Conservation (phyloP, 2,113 vertebrate species). For the Bos taurus region DNA sequence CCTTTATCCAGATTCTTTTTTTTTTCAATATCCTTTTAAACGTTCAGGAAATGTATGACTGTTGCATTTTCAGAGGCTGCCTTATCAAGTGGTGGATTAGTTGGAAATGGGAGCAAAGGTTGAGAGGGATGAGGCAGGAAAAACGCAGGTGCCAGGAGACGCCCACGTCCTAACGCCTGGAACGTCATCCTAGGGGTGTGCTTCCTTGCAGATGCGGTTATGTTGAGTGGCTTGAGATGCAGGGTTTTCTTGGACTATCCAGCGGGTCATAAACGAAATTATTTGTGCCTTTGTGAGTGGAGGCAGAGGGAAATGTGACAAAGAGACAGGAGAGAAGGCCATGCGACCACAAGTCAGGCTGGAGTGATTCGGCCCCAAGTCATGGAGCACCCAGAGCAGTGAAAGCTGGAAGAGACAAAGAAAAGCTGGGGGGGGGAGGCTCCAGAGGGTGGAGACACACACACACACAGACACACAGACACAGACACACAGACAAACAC, state of each 20-base stretch:
- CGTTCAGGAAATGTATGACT: not conserved
- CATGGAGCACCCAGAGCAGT: not conserved
- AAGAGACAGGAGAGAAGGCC: not conserved
- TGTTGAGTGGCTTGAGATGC: not conserved
- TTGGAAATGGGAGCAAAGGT: not conserved
- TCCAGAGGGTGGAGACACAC: not conserved
- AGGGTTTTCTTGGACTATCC: no score
- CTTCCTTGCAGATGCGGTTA: not conserved
- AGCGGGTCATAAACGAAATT: not conserved
- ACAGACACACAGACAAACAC: rapidly evolving
- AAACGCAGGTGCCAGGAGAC: not conserved
- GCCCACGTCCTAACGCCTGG: not conserved
- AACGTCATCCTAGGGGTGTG: no score
- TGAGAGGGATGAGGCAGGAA: not conserved
- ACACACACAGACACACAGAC: rapidly evolving
- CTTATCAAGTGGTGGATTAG: not conserved
- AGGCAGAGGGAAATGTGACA: not conserved
- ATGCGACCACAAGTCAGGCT: no score
- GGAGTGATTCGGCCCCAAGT: not conserved
- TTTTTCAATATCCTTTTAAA: not conserved
- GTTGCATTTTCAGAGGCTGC: not conserved
- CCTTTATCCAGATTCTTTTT: not conserved
- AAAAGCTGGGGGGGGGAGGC: rapidly evolving
- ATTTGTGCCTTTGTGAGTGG: not conserved
- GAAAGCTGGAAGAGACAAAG: not conserved